Percentiles rank a stretch among this genome's conserved stretches.
Evolutionary conservation across 2,113 vertebrate genomes (phyloP).

Genomic region (Amazona guildingii): DNA sequence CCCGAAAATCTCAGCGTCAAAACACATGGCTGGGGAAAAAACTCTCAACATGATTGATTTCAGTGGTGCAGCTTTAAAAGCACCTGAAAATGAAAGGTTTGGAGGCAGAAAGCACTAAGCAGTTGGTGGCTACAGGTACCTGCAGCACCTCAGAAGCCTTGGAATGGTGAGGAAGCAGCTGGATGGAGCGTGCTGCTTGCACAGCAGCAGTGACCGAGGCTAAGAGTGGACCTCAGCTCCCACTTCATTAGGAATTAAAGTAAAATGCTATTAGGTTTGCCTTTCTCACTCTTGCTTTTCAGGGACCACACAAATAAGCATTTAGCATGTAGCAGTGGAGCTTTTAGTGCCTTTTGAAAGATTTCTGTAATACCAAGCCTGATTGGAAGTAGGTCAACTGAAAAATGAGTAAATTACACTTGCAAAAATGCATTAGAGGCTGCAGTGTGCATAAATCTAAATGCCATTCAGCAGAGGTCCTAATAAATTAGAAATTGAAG

Average conservation of each 20-base stretch:
- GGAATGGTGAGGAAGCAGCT: not conserved
- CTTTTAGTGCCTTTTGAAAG: not conserved
- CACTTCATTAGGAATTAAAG: not conserved
- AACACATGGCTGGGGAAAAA: not conserved
- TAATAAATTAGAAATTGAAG: not conserved
- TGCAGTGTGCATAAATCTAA: not conserved
- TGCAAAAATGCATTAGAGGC: not conserved
- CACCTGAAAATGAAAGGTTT: not conserved
- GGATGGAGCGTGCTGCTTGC: not conserved
- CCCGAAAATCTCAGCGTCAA: not conserved
- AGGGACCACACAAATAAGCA: not conserved
- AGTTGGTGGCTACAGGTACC: not conserved
- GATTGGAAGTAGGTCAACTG: slow-evolving; percentile 45
- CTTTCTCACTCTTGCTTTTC: not conserved
- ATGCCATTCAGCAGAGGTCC: not conserved
- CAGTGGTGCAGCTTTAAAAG: not conserved
- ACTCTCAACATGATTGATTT: not conserved
- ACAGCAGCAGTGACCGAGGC: not conserved
- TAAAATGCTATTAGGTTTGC: not conserved
- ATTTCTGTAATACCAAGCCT: slow-evolving; percentile 15
- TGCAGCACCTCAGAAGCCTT: not conserved
- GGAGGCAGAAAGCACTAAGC: not conserved
- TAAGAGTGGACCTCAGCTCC: rapidly evolving
- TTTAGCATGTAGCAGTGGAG: not conserved
- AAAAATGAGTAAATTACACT: slow-evolving; percentile 38